Conservation (phyloP, 92 coral and sea anemone genomes). For the Porites lobata region DNA sequence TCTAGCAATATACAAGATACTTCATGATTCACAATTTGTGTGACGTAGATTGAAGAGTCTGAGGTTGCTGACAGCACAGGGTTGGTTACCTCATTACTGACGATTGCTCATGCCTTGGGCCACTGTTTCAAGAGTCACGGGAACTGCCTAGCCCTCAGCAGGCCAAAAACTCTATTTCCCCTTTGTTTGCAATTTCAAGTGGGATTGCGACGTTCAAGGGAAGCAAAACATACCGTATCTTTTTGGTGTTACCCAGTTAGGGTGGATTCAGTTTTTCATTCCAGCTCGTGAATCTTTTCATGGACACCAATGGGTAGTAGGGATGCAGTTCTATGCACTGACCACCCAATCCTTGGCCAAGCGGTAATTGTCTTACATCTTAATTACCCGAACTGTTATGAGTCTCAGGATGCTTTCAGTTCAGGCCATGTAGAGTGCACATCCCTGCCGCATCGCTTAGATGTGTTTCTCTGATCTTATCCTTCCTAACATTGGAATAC, state of each 20-base stretch:
- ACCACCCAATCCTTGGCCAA: too few species aligned
- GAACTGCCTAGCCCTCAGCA: slow-evolving; percentile 60
- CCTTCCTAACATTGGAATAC: too few species aligned
- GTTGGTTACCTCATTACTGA: not conserved
- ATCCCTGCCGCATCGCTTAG: too few species aligned
- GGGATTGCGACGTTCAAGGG: slow-evolving; percentile 34
- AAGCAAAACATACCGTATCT: slow-evolving; percentile 29
- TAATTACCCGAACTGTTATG: too few species aligned
- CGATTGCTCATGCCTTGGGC: not conserved
- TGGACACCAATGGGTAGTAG: slow-evolving; percentile 42
- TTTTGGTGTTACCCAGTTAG: not conserved
- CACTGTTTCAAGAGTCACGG: not conserved
- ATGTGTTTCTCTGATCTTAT: too few species aligned
- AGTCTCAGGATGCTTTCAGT: too few species aligned
- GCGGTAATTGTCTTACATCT: too few species aligned
- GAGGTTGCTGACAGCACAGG: slow-evolving; percentile 8
- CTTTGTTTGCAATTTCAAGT: slow-evolving; percentile 31
- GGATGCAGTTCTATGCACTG: too few species aligned
- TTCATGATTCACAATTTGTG: slow-evolving; percentile 52
- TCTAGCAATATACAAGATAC: slow-evolving; percentile 47
- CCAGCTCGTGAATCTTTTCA: slow-evolving; percentile 53
- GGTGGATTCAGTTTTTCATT: not conserved
- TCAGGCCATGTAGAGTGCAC: too few species aligned
- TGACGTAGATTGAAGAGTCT: slow-evolving; percentile 51
- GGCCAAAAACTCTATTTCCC: slow-evolving; percentile 54